phyloP scores from a whole-genome alignment of 2,888 invertebrate genomes.

The Acanthosepion pharaonis region DNA sequence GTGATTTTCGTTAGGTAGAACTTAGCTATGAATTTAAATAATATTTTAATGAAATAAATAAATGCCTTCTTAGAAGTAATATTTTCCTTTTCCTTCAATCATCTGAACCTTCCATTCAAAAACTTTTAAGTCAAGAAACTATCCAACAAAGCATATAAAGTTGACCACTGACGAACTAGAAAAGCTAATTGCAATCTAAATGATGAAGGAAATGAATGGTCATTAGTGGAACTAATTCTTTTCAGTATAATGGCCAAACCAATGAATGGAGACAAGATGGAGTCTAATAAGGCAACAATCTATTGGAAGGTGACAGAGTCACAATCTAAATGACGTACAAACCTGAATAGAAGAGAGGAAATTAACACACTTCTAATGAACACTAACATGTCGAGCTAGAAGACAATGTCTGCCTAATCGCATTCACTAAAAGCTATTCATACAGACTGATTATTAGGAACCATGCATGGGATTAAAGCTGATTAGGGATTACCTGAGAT shows the following conservation, averaged over 20 bases:
- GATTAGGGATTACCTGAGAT: background rate
- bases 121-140: background rate
- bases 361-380: background rate
- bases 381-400: background rate
- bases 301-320: background rate
- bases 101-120: no score
- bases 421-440: slow-evolving; percentile 4
- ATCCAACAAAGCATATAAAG: background rate
- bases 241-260: background rate
- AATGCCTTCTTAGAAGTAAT: no score
- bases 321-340: background rate
- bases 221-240: background rate
- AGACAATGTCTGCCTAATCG: background rate
- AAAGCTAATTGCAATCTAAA: slow-evolving; percentile 18
- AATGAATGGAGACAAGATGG: background rate
- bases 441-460: background rate
- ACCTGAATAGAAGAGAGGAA: background rate
- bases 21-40: no score
- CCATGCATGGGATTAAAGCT: background rate
- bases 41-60: no score
- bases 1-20: no score
- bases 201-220: background rate
- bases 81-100: no score
- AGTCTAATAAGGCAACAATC: background rate
- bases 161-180: background rate